phyloP scores from a whole-genome alignment of 2,797 vertebrate species.

The Microtus californicus region DNA sequence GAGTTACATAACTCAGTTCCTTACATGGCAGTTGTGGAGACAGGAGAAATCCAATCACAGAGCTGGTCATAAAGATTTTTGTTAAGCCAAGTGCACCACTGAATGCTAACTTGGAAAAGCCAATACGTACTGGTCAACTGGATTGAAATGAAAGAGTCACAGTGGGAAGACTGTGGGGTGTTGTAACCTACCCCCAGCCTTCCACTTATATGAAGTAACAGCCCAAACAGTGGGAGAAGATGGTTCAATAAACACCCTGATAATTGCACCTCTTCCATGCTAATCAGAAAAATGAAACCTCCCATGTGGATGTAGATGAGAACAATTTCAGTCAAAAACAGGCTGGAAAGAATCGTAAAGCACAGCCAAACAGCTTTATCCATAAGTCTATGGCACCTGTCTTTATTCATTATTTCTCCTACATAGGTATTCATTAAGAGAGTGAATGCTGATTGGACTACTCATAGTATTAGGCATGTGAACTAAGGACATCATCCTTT shows the following conservation, averaged over 20 bases:
- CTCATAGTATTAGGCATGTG: background rate
- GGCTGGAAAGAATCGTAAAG: background rate
- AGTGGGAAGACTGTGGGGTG: conserved; percentile 57
- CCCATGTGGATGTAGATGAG: conserved; percentile 32
- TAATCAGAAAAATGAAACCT: conserved; percentile 71
- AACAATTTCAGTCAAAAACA: background rate
- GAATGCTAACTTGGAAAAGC: conserved; percentile 58
- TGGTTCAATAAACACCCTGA: conserved; percentile 61
- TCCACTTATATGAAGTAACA: conserved; percentile 66
- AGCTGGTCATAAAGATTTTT: conserved; percentile 62
- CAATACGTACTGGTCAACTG: conserved; percentile 72
- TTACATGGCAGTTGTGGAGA: conserved; percentile 38
- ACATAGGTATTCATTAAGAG: background rate
- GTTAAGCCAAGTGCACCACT: conserved; percentile 58
- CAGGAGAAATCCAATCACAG: conserved; percentile 59
- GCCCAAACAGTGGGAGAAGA: conserved; percentile 57
- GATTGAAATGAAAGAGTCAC: conserved; percentile 76
- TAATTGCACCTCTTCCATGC: conserved; percentile 26
- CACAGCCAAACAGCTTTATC: background rate
- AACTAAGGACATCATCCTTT: conserved; percentile 42
- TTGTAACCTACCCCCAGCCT: conserved; percentile 67
- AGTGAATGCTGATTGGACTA: background rate
- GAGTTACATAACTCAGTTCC: conserved; percentile 67
- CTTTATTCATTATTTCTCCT: background rate
- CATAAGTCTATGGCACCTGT: background rate